A percentile compares a stretch with the other conserved stretches of the same genome.
phyloP scores from a whole-genome alignment of 2,888 invertebrate genomes.

The Leptopterna dolabrata region DNA sequence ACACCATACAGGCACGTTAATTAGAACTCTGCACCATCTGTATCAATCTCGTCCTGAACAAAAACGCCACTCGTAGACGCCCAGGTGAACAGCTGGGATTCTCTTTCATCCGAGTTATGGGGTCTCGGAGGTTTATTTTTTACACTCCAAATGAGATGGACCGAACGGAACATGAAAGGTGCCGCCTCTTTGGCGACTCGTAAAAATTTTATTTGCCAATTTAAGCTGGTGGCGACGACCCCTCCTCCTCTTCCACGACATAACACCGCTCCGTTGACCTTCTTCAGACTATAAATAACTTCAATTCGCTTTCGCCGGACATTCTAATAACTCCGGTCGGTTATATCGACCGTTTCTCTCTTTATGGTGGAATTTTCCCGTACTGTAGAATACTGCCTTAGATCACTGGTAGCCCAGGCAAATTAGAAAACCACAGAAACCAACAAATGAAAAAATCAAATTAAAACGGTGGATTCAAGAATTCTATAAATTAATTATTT shows the following conservation, averaged over 20 bases:
- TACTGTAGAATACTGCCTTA: no score
- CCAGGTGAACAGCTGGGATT: background rate
- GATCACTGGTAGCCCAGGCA: no score
- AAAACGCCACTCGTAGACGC: background rate
- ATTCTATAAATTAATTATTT: no score
- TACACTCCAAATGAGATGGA: background rate
- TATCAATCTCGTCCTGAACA: background rate
- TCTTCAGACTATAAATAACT: background rate
- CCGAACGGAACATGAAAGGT: background rate
- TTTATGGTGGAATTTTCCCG: no score
- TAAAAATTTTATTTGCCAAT: constrained; percentile 37
- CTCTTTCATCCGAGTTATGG: background rate
- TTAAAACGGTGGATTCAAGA: no score
- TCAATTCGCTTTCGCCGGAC: background rate
- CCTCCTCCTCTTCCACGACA: background rate
- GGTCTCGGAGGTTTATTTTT: background rate
- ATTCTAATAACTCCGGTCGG: background rate
- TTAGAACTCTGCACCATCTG: background rate
- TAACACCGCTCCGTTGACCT: background rate
- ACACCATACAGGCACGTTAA: no score
- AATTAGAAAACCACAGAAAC: no score
- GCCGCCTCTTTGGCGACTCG: constrained; percentile 14
- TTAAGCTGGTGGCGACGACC: background rate
- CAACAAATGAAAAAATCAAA: no score
- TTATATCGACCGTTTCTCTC: background rate